Evolutionary conservation across 1,140 invertebrate species (phyloP).

Genomic region (Orchestia grillus): DNA sequence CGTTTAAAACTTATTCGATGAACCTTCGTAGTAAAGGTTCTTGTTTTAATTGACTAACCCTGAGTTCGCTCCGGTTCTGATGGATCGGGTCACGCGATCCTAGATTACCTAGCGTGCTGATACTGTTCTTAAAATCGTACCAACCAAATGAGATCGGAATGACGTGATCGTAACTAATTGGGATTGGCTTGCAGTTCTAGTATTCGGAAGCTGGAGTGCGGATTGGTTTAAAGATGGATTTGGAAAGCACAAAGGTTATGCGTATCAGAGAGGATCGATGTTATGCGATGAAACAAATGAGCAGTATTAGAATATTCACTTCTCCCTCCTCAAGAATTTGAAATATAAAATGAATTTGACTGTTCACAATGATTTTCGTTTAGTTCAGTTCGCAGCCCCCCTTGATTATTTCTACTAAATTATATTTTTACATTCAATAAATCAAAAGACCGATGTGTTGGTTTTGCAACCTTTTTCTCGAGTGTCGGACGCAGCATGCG

Average conservation of each 20-base stretch:
- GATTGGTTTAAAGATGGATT: neutral
- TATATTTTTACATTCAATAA: slow-evolving; percentile 57
- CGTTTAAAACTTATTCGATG: neutral
- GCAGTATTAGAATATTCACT: neutral
- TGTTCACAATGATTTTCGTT: neutral
- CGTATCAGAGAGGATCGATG: neutral
- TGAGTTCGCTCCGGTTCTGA: neutral
- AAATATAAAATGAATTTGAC: neutral
- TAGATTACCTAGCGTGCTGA: neutral
- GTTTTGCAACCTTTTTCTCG: neutral
- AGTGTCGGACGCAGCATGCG: too few species aligned
- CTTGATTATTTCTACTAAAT: slow-evolving; percentile 35
- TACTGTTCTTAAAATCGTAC: neutral
- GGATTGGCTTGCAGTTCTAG: neutral
- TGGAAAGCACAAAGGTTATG: slow-evolving; percentile 9
- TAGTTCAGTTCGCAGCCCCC: neutral
- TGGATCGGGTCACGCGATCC: neutral
- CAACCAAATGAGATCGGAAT: neutral
- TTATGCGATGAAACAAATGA: neutral
- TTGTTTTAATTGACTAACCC: slow-evolving; percentile 1
- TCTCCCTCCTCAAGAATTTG: neutral
- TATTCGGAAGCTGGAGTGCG: neutral
- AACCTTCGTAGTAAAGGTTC: slow-evolving; percentile 25
- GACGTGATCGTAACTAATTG: slow-evolving; percentile 38
- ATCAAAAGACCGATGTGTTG: neutral